Base-by-base conservation (phyloP, 2,113 vertebrate genomes). In the Melanerpes aurifrons region DNA sequence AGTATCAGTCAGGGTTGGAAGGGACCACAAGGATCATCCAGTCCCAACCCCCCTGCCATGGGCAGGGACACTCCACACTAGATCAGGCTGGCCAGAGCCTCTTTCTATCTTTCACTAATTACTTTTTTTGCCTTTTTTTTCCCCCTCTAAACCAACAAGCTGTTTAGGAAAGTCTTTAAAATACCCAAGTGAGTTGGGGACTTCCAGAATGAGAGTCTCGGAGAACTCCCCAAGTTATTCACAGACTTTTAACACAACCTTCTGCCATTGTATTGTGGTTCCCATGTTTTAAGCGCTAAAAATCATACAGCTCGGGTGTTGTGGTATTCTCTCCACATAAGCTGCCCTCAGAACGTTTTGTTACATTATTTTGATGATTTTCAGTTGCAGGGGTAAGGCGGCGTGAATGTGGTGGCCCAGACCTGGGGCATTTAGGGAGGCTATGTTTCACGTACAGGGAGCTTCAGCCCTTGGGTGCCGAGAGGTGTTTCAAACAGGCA, bases 351-450 rank as follows among this genome's bases (percentile, higher is more conserved):
- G 4, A 28, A 19, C 9, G 1, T 8, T 50, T 7, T 62, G 28
- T 32, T 21, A 6, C 2, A 0, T 15, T n/a, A 22, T 22, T 61
- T 56, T 57, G 15, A 24, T 31, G 40, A 28, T 32, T 50, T 43
- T 8, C 29, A 1, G 0, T 26, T 48, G 28, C 40, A 16, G 1
- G 3, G 15, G 24, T 0, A 1, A 18, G 15, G 5, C 1, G 2
- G 4, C 12, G 16, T 0, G 0, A 6, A 16, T 0, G 2, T 0
- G 5, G 37, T 1, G 12, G 45, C 53, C 18, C 19, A 1, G 22
- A 26, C 14, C 57, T 4, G 6, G 10, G 25, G 2, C 1, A 11
- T 16, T n/a, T 5, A 50, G 17, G 32, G 57, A 64, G 5, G 8
- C 10, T 6, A 26, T 8, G 15, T 6, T 15, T 67, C 5, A 0